Evolutionary conservation across 2,888 invertebrate species (phyloP), one percentile per base, ranked within the genome.

Genomic region (Pyrochroa serraticornis): DNA sequence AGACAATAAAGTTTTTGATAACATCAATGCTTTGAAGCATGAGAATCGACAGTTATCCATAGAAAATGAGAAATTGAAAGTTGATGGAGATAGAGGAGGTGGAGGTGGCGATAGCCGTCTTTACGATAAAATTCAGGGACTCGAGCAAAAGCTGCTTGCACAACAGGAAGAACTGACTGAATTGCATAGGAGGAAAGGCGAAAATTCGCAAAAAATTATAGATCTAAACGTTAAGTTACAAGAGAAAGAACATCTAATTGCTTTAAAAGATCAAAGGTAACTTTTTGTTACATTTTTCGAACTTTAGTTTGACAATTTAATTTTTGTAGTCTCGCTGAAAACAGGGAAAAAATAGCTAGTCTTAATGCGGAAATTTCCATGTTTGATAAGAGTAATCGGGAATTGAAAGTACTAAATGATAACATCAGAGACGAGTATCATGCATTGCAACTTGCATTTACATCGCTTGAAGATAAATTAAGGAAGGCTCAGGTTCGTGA

Each of bases 101-200:
- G 74, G 71, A 32, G 66, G 60, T 45, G 73, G 72, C 66, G 87
- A 74, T 60, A 56, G 67, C 43, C 71, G 75, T 35, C 60, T 72
- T 34, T 69, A 73, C 12, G 80, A 79, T 44, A 85, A 81, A 63
- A 85, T 91, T 65, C 87, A 90, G 62, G 84, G 85, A 7, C 80
- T 95, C 51, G 95, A 96, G 79, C 93, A 95, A 71, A 94, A 94
- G 79, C 81, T 96, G 44, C 82, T 93, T 60, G 83, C 84, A 8
- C 90, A 95, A 73, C 95, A 97, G 75, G 97, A 97, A 80, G 97
- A 97, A 77, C 81, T 97, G 33, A 95, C 96, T 0, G 93, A 92
- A 53, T 79, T 97, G 53, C 96, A 95, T 74, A 85, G 92, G 69
- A 85, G 93, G 53, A 89, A 93, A 77, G 94, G 96, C 39, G 96